Base-by-base conservation (phyloP, 2,888 invertebrate species). In the Spisula solida region DNA sequence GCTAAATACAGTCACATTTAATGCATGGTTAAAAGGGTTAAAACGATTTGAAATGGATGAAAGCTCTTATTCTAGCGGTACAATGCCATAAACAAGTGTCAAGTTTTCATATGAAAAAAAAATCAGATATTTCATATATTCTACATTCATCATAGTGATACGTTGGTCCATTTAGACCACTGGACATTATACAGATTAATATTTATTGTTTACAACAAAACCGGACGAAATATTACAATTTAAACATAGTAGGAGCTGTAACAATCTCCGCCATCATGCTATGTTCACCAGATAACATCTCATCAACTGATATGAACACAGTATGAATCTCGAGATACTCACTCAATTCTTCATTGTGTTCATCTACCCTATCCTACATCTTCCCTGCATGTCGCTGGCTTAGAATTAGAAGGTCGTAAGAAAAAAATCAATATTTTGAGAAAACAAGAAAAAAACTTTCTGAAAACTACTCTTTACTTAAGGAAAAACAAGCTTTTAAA, bases 271-370 rank as follows among this genome's bases (percentile, higher is more conserved):
- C 31, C 12, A 31, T 16, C 75, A 31, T 75, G 75, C 75, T 31
- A 75, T 75, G 75, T 31, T 31, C 0, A 1, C 12, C 5, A 14
- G 75, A 75, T 75, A 75, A 12, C 12, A 75, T 75, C 75, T 75
- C 75, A 75, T 34, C 31, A 1, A 34, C 16, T 34, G 75, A 75
- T 75, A 75, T 1, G 18, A 75, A 75, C 75, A 75, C 75, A 75
- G 75, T 75, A 16, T 75, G 75, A 75, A 25, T 75, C n/a, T 8
- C 70, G 6, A 31, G 70, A 70, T 70, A 70, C n/a, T 31, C 75
- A 14, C 29, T 31, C 20, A 10, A 4, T 75, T 75, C 29, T 31
- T 34, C 25, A 16, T 16, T 16, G 29, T 75, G 12, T 18, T 34
- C 75, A 75, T 34, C 31, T 75, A 75, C 75, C 34, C 75, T 41